Evolutionary conservation across 2,888 invertebrate genomes (phyloP), one percentile per base, ranked within the genome.

Genomic region (Vesta saturnalis): DNA sequence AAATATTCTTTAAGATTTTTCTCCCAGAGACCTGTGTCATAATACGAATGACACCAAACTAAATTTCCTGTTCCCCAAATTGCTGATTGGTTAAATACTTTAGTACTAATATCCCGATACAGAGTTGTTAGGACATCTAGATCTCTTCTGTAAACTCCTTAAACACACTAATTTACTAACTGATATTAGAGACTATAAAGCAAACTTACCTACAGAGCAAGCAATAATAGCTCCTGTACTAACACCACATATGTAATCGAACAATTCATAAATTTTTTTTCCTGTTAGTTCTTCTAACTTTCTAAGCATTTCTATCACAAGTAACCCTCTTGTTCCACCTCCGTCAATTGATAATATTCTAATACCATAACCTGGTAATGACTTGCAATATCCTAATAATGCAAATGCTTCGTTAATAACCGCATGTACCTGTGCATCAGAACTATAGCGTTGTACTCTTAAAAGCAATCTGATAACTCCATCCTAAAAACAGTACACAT

Each of bases 321-420:
- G 87, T 70, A 96, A 86, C n/a, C 96, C 96, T 69, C 95, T 88
- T 69, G 94, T 91, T 56, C 96, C 96, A 49, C 97, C 96, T 1
- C 97, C 97, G 85, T 97, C 96, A 76, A 97, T 92, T 0, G 94
- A 87, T 59, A 97, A 86, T 63, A 97, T 89, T 79, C 92, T 87
- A 55, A 96, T 91, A 0, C 96, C 96, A 22, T 87, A 86, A 0
- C 91, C 90, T 64, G 87, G 87, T 2, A 92, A 86, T 3, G 93
- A 91, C 55, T 89, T 89, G 0, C 88, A 82, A 80, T 92, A 87
- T 0, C 95, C 95, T 73, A 94, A 82, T 67, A 94, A 83, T 0
- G 93, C 89, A 81, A 91, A 82, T 69, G 91, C 90, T 86, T 83
- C 82, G 61, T 77, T 79, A 14, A 83, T 72, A n/a, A 84, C 78